A percentile compares a stretch with the other conserved stretches of the same genome.
Conservation (phyloP, 2,888 invertebrate species). For the Petrolisthes cinctipes region DNA sequence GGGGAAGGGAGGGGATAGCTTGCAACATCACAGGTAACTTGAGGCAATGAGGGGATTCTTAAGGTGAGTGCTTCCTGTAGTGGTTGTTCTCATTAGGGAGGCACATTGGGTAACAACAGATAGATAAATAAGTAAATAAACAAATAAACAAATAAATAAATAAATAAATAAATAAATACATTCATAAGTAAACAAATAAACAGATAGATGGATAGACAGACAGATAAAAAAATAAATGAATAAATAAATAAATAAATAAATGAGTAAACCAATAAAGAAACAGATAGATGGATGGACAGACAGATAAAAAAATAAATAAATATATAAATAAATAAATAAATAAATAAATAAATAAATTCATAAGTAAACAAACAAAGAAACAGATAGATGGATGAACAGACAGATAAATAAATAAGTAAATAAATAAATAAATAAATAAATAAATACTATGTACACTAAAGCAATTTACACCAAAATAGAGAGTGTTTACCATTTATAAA, state of each 20-base stretch:
- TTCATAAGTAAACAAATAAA: too few species aligned
- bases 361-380: not conserved
- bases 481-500: too few species aligned
- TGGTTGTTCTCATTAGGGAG: too few species aligned
- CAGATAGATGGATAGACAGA: not conserved
- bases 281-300: not conserved
- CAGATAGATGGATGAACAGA: not conserved
- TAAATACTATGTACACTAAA: too few species aligned
- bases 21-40: too few species aligned
- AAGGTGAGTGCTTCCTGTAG: too few species aligned
- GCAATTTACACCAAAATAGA: too few species aligned
- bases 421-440: not conserved
- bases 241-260: too few species aligned
- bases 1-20: too few species aligned
- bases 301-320: not conserved
- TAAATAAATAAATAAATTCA: not conserved
- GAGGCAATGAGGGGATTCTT: too few species aligned
- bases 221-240: not conserved
- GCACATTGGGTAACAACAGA: not conserved
- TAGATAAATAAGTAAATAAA: not conserved
- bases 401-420: not conserved
- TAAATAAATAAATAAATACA: not conserved
- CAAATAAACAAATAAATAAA: not conserved
- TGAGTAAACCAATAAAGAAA: not conserved
- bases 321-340: slow-evolving; percentile 2